Evolutionary conservation across 1,140 invertebrate genomes (phyloP).

Genomic region (Psix sp.): DNA sequence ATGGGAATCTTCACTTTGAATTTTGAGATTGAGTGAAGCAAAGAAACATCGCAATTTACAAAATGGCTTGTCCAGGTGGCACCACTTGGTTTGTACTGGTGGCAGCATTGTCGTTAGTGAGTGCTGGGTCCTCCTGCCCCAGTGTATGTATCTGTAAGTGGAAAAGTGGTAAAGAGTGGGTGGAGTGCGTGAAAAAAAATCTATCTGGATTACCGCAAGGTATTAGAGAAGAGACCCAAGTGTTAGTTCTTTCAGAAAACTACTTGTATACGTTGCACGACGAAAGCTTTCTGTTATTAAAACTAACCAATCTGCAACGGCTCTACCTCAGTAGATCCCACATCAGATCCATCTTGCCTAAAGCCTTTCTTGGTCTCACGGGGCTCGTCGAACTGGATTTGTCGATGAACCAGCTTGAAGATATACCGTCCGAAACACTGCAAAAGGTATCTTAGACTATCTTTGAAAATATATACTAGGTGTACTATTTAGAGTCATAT

Average conservation of each 20-base stretch:
- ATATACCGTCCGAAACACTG: slow-evolving; percentile 87
- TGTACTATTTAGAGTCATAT: too few species aligned
- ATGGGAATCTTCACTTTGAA: slow-evolving; percentile 31
- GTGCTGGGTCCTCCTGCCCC: slow-evolving; percentile 80
- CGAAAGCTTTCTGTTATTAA: slow-evolving; percentile 86
- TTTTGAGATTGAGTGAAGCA: not conserved
- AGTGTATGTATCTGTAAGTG: slow-evolving; percentile 89
- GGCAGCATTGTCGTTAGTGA: slow-evolving; percentile 24
- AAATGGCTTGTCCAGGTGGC: slow-evolving; percentile 18
- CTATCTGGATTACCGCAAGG: slow-evolving; percentile 87
- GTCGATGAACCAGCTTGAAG: slow-evolving; percentile 86
- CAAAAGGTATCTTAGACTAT: slow-evolving; percentile 18
- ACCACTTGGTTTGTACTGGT: slow-evolving; percentile 14
- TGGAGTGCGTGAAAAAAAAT: slow-evolving; percentile 88
- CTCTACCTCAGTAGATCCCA: slow-evolving; percentile 87
- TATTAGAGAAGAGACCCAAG: slow-evolving; percentile 92
- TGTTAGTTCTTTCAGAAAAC: slow-evolving; percentile 90
- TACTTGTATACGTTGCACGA: slow-evolving; percentile 85
- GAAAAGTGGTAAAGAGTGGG: slow-evolving; percentile 93
- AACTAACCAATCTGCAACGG: slow-evolving; percentile 90
- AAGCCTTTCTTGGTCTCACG: slow-evolving; percentile 88
- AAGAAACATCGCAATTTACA: not conserved
- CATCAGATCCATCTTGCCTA: slow-evolving; percentile 85
- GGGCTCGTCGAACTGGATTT: slow-evolving; percentile 94
- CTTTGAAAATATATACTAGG: too few species aligned